Base-by-base conservation (phyloP, 2,888 invertebrate species). In the Eupithecia insigniata region DNA sequence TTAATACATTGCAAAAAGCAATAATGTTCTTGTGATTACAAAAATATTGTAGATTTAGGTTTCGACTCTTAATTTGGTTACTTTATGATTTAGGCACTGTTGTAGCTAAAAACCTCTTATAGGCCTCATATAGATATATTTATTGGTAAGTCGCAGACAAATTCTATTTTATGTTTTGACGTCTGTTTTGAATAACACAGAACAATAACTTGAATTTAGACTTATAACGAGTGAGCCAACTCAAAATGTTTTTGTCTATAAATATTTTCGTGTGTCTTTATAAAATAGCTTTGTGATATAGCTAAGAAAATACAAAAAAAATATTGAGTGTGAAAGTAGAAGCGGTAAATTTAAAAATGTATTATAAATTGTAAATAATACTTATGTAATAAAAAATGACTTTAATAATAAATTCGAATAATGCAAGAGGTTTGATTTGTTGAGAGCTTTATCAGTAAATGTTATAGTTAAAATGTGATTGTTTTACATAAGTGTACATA, bases 241-340 rank as follows among this genome's bases (percentile, higher is more conserved):
- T 85, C 86, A 79, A n/a, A 81, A 80, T 82, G 86, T 87, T 83
- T 78, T 85, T 86, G 87, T 85, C 80, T 84, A 85, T 84, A 87
- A 88, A 86, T 85, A 84, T 82, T 85, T 83, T 86, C 83, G 84
- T 84, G 84, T 86, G 84, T 85, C 89, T 89, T 89, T 87, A 87
- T 86, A 84, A 85, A 74, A 72, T 77, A 84, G 89, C 90, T 91
- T 92, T 91, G 91, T 91, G 90, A 91, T 90, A 91, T 89, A 81
- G 88, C 90, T 81, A 81, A 85, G 80, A 83, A 85, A 83, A 83
- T 85, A 82, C 78, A 71, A 71, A 76, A 78, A 77, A 73, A 75
- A 62, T 65, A 79, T 61, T 22, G 55, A 43, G 82, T 82, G 82
- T 85, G 83, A 75, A 78, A 78, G 34, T 75, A 85, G 85, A 78